Evolutionary conservation across 2,113 vertebrate species (phyloP).

Genomic region (Mustela lutreola): DNA sequence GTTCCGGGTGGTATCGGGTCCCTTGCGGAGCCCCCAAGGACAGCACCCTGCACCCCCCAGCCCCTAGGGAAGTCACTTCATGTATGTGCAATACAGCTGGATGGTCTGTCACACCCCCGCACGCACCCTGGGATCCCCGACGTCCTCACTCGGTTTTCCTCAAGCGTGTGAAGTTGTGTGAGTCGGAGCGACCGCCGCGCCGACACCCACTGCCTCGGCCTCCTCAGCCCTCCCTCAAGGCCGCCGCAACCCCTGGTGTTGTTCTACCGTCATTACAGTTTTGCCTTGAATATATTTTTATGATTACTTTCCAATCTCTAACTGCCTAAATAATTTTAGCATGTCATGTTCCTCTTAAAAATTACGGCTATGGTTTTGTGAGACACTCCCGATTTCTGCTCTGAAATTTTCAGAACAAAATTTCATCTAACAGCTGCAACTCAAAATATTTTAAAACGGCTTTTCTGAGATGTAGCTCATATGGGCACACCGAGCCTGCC

Average conservation of each 20-base stretch:
- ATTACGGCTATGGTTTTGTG: neutral
- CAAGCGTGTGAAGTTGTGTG: neutral
- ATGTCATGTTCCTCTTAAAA: neutral
- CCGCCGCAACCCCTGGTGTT: accelerated
- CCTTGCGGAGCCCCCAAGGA: neutral
- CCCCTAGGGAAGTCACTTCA: neutral
- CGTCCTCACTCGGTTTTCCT: too few species aligned
- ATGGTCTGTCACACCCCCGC: neutral
- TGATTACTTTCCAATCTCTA: neutral
- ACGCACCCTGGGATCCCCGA: neutral
- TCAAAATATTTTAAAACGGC: neutral
- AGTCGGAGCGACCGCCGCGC: accelerated
- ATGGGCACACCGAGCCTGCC: accelerated
- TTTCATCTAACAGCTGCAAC: neutral
- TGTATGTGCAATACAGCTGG: accelerated
- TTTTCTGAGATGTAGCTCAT: too few species aligned
- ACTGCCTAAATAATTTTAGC: neutral
- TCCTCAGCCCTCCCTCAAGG: neutral
- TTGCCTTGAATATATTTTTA: neutral
- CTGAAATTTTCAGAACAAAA: too few species aligned
- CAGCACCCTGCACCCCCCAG: neutral
- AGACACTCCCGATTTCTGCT: too few species aligned
- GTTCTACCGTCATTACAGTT: neutral
- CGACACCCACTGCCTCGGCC: neutral
- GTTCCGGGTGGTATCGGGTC: neutral